Percentiles rank a stretch among this genome's conserved stretches.
phyloP scores from a whole-genome alignment of 2,797 vertebrate species.

The Oryzias dopingdopingensis region DNA sequence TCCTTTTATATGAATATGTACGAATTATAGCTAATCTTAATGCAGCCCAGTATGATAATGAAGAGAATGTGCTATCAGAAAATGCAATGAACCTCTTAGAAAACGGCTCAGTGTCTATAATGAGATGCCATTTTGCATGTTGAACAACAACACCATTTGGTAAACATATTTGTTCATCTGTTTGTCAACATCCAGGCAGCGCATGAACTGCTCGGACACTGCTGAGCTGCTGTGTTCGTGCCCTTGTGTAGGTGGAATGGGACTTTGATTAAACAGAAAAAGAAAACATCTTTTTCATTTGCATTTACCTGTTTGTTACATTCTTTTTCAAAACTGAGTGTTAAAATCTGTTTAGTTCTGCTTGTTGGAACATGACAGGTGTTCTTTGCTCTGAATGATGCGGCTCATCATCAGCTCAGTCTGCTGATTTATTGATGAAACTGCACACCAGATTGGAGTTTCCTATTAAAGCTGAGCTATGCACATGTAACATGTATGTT shows the following conservation, averaged over 20 bases:
- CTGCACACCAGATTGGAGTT: no score
- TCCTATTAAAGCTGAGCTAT: no score
- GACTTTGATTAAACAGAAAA: slow-evolving; percentile 2
- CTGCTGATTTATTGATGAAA: no score
- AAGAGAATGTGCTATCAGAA: slow-evolving; percentile 57
- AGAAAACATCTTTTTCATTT: not conserved
- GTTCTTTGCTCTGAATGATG: not conserved
- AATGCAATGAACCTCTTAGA: slow-evolving; percentile 66
- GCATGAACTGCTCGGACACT: slow-evolving; percentile 17
- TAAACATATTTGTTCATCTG: slow-evolving; percentile 71
- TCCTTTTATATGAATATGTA: slow-evolving; percentile 57
- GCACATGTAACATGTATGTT: no score
- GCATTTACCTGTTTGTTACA: not conserved
- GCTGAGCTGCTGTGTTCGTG: slow-evolving; percentile 11
- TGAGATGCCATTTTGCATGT: slow-evolving; percentile 68
- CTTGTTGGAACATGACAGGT: not conserved
- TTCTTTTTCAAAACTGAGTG: not conserved
- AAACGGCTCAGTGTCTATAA: slow-evolving; percentile 54
- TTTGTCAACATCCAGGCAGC: slow-evolving; percentile 53
- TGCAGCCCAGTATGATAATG: slow-evolving; percentile 64
- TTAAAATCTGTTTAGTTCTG: not conserved
- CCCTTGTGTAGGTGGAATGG: slow-evolving; percentile 13
- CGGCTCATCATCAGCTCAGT: not conserved
- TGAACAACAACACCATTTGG: slow-evolving; percentile 69
- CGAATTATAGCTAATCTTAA: slow-evolving; percentile 54